phyloP scores from a whole-genome alignment of 2,888 invertebrate species.

The Galerucella nymphaeae region DNA sequence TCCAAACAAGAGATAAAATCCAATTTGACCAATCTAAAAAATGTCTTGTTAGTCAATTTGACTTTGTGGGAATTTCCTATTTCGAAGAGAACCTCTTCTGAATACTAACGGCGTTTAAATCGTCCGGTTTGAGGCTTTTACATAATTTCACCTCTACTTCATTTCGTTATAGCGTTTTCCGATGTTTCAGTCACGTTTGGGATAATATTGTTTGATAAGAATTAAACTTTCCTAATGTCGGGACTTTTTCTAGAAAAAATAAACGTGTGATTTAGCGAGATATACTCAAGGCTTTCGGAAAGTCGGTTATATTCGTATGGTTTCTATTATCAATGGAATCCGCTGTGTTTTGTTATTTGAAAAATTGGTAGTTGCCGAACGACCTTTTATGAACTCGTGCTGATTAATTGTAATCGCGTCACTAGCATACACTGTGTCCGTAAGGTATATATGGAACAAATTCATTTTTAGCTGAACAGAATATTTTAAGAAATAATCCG shows the following conservation, averaged over 20 bases:
- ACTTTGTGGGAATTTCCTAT: conserved; percentile 2
- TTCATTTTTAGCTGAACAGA: no score
- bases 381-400: no score
- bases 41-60: conserved; percentile 1
- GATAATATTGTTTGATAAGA: neutral
- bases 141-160: neutral
- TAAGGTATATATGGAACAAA: no score
- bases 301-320: no score
- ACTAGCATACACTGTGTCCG: no score
- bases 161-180: neutral
- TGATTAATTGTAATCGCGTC: no score
- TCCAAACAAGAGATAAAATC: conserved; percentile 3
- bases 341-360: no score
- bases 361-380: no score
- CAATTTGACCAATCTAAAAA: conserved; percentile 9
- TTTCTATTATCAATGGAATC: no score
- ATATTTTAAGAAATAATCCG: no score
- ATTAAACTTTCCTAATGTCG: neutral
- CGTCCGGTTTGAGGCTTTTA: neutral
- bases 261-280: no score
- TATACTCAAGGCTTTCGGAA: no score
- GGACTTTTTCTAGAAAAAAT: neutral
- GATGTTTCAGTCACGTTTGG: neutral
- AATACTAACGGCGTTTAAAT: conserved; percentile 12
- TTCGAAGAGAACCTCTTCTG: conserved; percentile 1